Evolutionary conservation across 2,797 vertebrate species (phyloP), one percentile per base, ranked within the genome.

Genomic region (Catostomus latipinnis): DNA sequence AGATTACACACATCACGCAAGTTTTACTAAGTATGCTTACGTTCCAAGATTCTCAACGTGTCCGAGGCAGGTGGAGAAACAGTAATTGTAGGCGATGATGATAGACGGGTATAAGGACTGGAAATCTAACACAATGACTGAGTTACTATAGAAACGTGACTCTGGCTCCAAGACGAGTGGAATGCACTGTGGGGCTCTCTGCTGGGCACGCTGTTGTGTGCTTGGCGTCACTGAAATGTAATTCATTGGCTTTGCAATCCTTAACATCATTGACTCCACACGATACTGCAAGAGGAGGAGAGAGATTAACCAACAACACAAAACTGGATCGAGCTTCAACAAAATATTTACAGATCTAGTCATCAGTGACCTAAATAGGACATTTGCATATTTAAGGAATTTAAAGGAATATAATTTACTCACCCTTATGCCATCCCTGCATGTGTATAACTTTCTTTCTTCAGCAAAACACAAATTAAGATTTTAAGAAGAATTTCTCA

Each of bases 11-110:
- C 34, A 34, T 34, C 34, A 34, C 34, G 4, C 34, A 34, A 34
- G 34, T 34, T 34, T 34, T 34, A 34, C 34, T 34, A 34, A 34
- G 34, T 34, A 34, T 8, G 8, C 97, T 97, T 96, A 99, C 98
- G 94, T 98, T 90, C 96, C 97, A 83, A 97, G 92, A 88, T 95
- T 96, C 87, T 98, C 97, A 77, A 98, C 91, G 0, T 96, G 94
- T 69, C 98, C 98, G 48, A 99, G 93, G 92, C 98, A 99, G 75
- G 98, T 99, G 84, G 97, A 99, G 92, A 87, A 99, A 86, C 98
- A 99, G 93, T 99, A 99, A 93, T 99, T 99, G 93, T 99, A 99
- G 0, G 98, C 98, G 81, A 99, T 99, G 90, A 99, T 91, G 74
- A 99, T 97, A 78, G 98, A 99, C 71, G 97, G 98, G 71, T 99